Percentiles rank a stretch among this genome's conserved stretches.
These are phyloP conservation scores for Sylvia borin DNA, from an alignment of 2,797 vertebrate genomes.

Conservation along the genomic window DNA sequence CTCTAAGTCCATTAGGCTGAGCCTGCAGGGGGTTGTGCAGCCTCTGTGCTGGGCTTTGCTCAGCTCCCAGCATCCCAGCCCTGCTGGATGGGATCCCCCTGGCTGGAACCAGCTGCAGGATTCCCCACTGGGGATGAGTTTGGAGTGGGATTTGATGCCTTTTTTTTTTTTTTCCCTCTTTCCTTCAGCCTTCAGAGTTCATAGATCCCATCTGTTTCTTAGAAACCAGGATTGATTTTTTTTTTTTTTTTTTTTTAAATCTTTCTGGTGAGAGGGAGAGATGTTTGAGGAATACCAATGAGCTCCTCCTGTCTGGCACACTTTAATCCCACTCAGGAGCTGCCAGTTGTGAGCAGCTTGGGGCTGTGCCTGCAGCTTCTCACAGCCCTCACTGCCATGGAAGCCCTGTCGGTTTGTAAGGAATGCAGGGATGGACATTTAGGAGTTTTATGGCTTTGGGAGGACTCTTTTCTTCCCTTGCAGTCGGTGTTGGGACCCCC, in stretches of 20 bases:
- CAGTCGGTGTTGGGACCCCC: background rate
- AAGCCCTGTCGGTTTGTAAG: background rate
- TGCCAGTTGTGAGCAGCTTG: background rate
- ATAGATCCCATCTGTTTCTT: background rate
- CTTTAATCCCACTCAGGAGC: background rate
- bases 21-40: background rate
- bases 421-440: background rate
- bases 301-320: background rate
- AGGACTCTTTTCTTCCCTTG: background rate
- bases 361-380: background rate
- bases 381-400: background rate
- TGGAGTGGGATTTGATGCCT: background rate
- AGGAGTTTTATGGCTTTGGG: background rate
- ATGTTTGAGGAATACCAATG: conserved; percentile 31
- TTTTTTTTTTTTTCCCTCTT: background rate
- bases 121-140: background rate
- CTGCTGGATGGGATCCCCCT: background rate
- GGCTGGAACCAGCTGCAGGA: accelerated
- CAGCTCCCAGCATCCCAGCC: background rate
- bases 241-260: background rate
- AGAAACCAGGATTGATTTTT: background rate
- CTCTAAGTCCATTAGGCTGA: conserved; percentile 6
- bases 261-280: background rate
- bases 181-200: background rate
- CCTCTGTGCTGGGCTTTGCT: background rate